Base-by-base conservation (phyloP, 2,888 invertebrate species). In the Dryomyza anilis region DNA sequence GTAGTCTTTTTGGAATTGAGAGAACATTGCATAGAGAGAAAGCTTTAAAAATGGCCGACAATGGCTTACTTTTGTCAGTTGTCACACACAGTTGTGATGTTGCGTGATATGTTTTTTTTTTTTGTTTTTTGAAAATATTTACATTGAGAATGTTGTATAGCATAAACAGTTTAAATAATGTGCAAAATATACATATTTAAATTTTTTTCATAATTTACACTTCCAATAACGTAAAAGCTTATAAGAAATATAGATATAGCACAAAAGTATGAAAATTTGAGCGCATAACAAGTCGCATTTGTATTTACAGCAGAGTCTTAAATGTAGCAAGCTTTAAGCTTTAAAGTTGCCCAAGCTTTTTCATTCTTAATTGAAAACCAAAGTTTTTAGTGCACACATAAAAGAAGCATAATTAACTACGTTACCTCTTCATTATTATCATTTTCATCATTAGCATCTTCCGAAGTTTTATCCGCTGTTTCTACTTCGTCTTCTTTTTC, bases 41-140 rank as follows among this genome's bases (percentile, higher is more conserved):
- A 74, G 71, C 73, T 70, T 66, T 73, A 75, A 73, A 74, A 73
- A 69, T 53, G 68, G 75, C 81, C 81, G 80, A 81, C 81, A 81
- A 81, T 81, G 77, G 80, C 80, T 81, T 80, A 81, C 81, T 81
- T 77, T 80, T 74, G 71, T 76, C 74, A 76, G 73, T n/a, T n/a
- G n/a, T n/a, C n/a, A n/a, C n/a, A n/a, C n/a, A n/a, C n/a, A n/a
- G n/a, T n/a, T n/a, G n/a, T n/a, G n/a, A n/a, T n/a, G n/a, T n/a
- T n/a, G n/a, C n/a, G n/a, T n/a, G 19, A 21, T n/a, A 16, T 14
- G 21, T 50, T 19, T 48, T 57, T 45, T 36, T 39, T 27, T 33
- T 8, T 21, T 36, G n/a, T 4, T 39, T 39, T n/a, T n/a, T 39
- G 14, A 39, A 39, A 12, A 2, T n/a, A 7, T 2, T 4, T 39